Conservation (phyloP, 2,113 vertebrate species). For the Eubucco bourcierii region DNA sequence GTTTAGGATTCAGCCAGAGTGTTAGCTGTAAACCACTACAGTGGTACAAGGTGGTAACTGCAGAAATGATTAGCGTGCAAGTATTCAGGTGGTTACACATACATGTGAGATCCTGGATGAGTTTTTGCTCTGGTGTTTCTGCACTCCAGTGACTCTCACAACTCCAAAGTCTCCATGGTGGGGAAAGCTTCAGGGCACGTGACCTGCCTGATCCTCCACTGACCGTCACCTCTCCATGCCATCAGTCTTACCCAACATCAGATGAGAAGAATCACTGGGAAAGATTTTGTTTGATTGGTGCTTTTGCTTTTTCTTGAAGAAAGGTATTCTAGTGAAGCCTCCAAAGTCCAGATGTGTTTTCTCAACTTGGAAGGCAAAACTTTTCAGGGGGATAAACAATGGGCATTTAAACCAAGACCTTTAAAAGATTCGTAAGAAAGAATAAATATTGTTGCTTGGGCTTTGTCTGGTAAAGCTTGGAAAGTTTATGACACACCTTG, state of each 20-base stretch:
- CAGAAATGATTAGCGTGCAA: neutral
- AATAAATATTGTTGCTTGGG: neutral
- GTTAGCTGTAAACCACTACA: no score
- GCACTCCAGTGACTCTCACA: neutral
- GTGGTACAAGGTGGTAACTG: neutral
- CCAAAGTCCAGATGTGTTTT: neutral
- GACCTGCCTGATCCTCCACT: accelerated
- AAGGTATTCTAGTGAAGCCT: neutral
- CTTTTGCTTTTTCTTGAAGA: neutral
- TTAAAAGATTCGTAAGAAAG: neutral
- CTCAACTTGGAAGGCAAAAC: neutral
- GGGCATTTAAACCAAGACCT: neutral
- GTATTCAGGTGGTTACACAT: neutral
- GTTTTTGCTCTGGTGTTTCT: neutral
- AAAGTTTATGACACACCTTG: neutral
- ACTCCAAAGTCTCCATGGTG: accelerated
- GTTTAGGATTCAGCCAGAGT: no score
- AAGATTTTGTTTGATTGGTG: neutral
- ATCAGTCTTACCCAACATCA: neutral
- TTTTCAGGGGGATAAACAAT: neutral
- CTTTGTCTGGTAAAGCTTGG: neutral
- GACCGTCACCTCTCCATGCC: neutral
- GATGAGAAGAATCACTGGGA: neutral
- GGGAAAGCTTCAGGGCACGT: neutral
- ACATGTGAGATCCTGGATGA: neutral